Base-by-base conservation (phyloP, 2,797 vertebrate genomes). In the Myoxocephalus aenaeus region DNA sequence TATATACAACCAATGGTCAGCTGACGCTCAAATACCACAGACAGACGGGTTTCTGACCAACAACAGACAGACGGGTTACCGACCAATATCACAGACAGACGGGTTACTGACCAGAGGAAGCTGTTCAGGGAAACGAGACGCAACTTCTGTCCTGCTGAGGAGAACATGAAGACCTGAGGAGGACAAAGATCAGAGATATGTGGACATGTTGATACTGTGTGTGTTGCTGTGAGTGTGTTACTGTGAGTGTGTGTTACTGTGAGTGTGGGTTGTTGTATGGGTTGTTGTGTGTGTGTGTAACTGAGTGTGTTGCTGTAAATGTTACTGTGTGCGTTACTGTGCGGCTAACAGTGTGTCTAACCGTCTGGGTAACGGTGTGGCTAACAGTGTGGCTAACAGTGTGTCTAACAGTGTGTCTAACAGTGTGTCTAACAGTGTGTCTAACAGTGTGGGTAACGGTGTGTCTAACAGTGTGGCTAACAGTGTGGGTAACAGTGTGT, bases 141-240 rank as follows among this genome's bases (percentile, higher is more conserved):
- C 96, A 76, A 98, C 97, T 92, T 98, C 97, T 29, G 95, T 97
- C 94, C 95, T 97, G 94, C 98, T 99, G 88, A 99, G 93, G 75
- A 99, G 96, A 70, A 96, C 96, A 79, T 99, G 98, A 75, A 99
- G 95, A 78, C 98, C 98, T 99, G 89, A 40, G 17, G 13, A 65
- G 34, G 15, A 4, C 34, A 10, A 12, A 51, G 9, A 51, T 3
- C 1, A 51, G 36, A 38, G 9, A 38, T 38, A 20, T 9, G n/a
- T n/a, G n/a, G 18, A 18, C 36, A 18, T 42, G 34, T 59, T 58
- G 56, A 2, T 27, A 27, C 25, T 27, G 29, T 51, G 48, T n/a
- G n/a, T 22, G 50, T 22, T 5, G 2, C 46, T 0, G 48, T 50
- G 9, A n/a, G n/a, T 59, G 56, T 58, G 56, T 11, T 27, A 27